A percentile compares a stretch with the other conserved stretches of the same genome.
phyloP scores from a whole-genome alignment of 2,797 vertebrate genomes.

The Arnoldichthys spilopterus region DNA sequence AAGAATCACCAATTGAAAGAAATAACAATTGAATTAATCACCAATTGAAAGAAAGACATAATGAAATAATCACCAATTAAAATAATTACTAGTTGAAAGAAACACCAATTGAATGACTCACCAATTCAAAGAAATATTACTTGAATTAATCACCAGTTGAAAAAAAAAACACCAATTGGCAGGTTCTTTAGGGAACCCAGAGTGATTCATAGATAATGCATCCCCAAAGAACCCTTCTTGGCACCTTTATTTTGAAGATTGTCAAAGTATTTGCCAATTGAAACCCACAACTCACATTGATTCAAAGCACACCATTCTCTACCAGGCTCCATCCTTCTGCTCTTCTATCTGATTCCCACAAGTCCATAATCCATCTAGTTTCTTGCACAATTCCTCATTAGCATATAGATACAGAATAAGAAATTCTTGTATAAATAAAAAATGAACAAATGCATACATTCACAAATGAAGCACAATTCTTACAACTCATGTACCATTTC shows the following conservation, averaged over 20 bases:
- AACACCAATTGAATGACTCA: no score
- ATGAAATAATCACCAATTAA: no score
- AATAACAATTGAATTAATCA: no score
- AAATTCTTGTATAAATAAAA: slow-evolving; percentile 26
- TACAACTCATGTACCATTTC: not conserved
- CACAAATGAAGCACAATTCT: slow-evolving; percentile 5
- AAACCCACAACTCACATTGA: not conserved
- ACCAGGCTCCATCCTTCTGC: not conserved
- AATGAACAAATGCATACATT: slow-evolving; percentile 18
- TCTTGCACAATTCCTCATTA: slow-evolving; percentile 1
- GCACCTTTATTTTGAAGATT: not conserved
- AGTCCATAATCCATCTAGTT: not conserved
- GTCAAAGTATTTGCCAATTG: not conserved
- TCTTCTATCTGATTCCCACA: not conserved
- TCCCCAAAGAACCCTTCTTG: not conserved
- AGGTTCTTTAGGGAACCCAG: not conserved
- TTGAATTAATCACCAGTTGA: no score
- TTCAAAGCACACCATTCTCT: not conserved
- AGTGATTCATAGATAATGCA: not conserved
- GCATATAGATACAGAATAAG: slow-evolving; percentile 15
- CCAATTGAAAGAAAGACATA: no score
- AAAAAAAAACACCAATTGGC: no score
- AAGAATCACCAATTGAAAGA: no score
- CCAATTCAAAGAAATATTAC: no score
- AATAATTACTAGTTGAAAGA: no score